Evolutionary conservation across 2,888 invertebrate species (phyloP), one percentile per base, ranked within the genome.

Genomic region (Agrotis ipsilon): DNA sequence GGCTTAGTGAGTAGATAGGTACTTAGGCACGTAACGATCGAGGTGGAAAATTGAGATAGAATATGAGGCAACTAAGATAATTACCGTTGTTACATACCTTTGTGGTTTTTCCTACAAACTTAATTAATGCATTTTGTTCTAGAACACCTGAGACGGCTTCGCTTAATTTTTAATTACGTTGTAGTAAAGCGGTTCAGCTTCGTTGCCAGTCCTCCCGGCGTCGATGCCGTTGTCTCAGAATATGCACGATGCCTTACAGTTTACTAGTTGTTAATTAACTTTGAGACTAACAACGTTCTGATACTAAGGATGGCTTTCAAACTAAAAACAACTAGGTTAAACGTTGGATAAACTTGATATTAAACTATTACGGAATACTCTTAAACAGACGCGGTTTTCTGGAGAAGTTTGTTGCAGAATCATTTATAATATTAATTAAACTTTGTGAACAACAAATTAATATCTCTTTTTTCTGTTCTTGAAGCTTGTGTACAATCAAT

Each of bases 51-150:
- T 51, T 45, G 45, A 21, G 48, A 73, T 46, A 48, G 57, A 78
- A 72, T 76, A 81, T 82, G 78, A 85, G 80, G 85, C 83, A 88
- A 88, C 87, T 83, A 86, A 88, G 87, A 84, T 90, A 92, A 92
- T 93, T 91, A 91, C 87, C 84, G 81, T 82, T 79, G 75, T 87
- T 87, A 72, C 84, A 88, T 81, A 85, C 81, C 86, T 87, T 89
- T 88, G 87, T 89, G 87, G 88, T 91, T 93, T 92, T 91, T 90
- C 88, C 83, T 81, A 80, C 81, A 78, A 90, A 90, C 90, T 91
- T 92, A 92, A 94, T 93, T 92, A 94, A 93, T 93, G 91, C 90
- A 92, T 92, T 93, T 89, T 87, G 83, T 87, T 89, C 81, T 86
- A 91, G 89, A 90, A 87, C 94, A 94, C 92, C 92, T 94, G 93